Evolutionary conservation across 2,797 vertebrate genomes (phyloP), one percentile per base, ranked within the genome.

Genomic region (Linurgus olivaceus): DNA sequence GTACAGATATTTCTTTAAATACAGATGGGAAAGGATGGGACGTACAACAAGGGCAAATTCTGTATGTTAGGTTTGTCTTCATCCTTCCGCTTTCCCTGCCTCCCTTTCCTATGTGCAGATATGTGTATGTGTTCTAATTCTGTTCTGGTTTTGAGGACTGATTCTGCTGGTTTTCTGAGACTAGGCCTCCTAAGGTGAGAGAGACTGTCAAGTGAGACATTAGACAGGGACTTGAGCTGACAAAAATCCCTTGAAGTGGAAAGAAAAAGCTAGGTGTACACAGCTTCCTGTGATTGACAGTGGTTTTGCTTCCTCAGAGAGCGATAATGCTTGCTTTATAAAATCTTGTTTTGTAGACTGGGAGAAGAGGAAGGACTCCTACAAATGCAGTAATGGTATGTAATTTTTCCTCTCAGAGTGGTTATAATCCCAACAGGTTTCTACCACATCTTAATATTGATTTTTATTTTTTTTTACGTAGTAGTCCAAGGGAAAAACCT

Each of bases 281-380:
- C 68, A 73, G 71, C 73, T 93, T 89, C 96, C 95, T 96, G 96
- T 96, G 96, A 93, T 97, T 96, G 95, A 97, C 95, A 97, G 91
- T 97, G 95, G 62, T 65, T 94, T 96, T 96, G 92, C 94, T 77
- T 94, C 72, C 81, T 94, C 65, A 76, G 90, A 96, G 77, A 70
- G 86, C 58, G 9, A 48, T 96, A 97, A 96, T 63, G 0, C 78
- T 94, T 97, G 93, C 95, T 84, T 88, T 94, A 95, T 96, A 96
- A 96, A 97, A 96, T 96, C 96, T 97, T 96, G 77, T 96, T 96
- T 97, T 96, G 94, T 96, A 97, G 96, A 96, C 90, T 96, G 95
- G 96, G 95, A 96, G 91, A 96, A 92, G 90, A 95, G 66, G 93
- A 94, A 96, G 88, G 88, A 96, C 90, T 94, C 52, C 94, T 96